These are phyloP conservation scores for Muschampia staudingeri DNA, from an alignment of 2,888 invertebrate species.

Conservation along the genomic window DNA sequence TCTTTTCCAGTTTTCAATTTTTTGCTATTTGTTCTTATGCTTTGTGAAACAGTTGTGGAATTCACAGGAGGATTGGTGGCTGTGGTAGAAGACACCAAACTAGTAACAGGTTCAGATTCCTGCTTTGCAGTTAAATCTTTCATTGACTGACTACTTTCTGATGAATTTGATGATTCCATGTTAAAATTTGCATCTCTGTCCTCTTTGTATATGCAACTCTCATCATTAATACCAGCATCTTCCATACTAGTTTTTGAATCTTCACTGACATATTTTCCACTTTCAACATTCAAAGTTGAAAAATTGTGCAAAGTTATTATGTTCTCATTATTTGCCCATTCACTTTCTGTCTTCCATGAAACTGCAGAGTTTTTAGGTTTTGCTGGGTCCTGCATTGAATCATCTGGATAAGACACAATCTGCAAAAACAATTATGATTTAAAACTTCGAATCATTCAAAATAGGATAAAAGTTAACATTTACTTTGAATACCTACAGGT, in stretches of 20 bases:
- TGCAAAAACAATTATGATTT: conserved; percentile 62
- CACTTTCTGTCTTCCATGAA: conserved; percentile 85
- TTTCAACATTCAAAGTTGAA: conserved; percentile 81
- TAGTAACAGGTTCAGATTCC: conserved; percentile 78
- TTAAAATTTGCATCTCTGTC: conserved; percentile 88
- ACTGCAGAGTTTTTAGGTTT: conserved; percentile 88
- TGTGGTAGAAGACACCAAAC: conserved; percentile 80
- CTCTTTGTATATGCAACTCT: conserved; percentile 87
- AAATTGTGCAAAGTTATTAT: conserved; percentile 84
- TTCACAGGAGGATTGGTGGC: conserved; percentile 78
- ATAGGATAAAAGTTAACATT: not conserved
- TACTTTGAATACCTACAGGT: conserved; percentile 79
- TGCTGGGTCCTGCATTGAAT: conserved; percentile 85
- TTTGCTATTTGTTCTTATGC: conserved; percentile 78
- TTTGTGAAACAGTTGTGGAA: conserved; percentile 79
- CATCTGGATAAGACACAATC: conserved; percentile 89
- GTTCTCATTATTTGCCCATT: conserved; percentile 84
- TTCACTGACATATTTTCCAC: conserved; percentile 85
- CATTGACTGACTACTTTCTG: conserved; percentile 88
- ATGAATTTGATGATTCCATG: conserved; percentile 89
- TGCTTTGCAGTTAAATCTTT: conserved; percentile 83
- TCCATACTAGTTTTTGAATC: conserved; percentile 89
- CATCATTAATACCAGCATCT: conserved; percentile 87
- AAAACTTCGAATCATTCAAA: not conserved
- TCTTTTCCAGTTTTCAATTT: conserved; percentile 86